Conservation (phyloP, 2,888 invertebrate species). For the Lepidochitona cinerea region DNA sequence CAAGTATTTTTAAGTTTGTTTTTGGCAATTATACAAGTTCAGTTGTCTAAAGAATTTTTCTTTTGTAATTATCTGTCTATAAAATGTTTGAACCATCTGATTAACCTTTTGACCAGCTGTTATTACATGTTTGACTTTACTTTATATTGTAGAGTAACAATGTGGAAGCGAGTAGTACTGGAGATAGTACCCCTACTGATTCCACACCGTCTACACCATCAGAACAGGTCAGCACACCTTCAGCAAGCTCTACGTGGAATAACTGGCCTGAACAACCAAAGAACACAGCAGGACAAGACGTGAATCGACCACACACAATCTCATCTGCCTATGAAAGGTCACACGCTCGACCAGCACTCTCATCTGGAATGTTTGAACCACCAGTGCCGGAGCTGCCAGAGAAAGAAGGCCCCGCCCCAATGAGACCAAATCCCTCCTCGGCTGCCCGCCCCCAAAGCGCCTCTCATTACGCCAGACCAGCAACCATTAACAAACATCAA, state of each 20-base stretch:
- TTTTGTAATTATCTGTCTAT: no score
- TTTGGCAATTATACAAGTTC: no score
- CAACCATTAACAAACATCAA: conserved; percentile 62
- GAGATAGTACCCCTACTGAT: conserved; percentile 44
- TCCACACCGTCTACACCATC: conserved; percentile 72
- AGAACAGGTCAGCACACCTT: conserved; percentile 71
- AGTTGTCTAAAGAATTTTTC: no score
- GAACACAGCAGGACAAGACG: conserved; percentile 49
- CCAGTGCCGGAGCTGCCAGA: conserved; percentile 73
- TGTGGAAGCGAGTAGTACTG: conserved; percentile 35
- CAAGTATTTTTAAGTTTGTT: no score
- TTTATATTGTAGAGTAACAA: conserved; percentile 1
- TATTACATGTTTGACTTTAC: no score
- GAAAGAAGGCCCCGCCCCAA: neutral
- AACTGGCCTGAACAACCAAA: conserved; percentile 64
- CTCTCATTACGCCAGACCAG: conserved; percentile 48
- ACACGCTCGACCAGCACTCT: conserved; percentile 85
- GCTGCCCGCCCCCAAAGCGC: neutral
- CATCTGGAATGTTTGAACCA: conserved; percentile 89
- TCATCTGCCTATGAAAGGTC: conserved; percentile 88
- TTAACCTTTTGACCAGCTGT: no score
- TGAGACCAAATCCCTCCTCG: neutral
- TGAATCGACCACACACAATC: conserved; percentile 89
- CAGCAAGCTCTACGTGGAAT: conserved; percentile 67
- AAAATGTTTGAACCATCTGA: no score